A percentile compares a stretch with the other conserved stretches of the same genome.
These are phyloP conservation scores for Drosophila nebulosa DNA, from an alignment of 1,140 invertebrate genomes.

Conservation along the genomic window DNA sequence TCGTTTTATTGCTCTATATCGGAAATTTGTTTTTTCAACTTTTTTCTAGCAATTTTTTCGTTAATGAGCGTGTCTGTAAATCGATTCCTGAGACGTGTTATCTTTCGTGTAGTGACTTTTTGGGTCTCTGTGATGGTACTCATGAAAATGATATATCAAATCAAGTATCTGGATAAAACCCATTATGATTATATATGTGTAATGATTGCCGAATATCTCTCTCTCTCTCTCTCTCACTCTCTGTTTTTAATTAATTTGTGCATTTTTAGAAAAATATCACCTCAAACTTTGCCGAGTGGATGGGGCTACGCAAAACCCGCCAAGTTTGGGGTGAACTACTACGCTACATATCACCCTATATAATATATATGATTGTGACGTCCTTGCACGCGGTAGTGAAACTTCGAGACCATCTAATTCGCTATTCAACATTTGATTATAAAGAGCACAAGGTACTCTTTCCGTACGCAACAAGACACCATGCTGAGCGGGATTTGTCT, in stretches of 20 bases:
- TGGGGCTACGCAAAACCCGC: conserved; percentile 89
- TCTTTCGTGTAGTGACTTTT: conserved; percentile 90
- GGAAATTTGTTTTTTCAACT: conserved; percentile 82
- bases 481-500: conserved; percentile 91
- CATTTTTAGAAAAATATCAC: conserved; percentile 53
- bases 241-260: background rate
- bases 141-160: conserved; percentile 97
- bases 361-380: conserved; percentile 90
- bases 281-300: conserved; percentile 92
- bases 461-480: conserved; percentile 87
- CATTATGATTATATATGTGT: conserved; percentile 68
- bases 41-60: conserved; percentile 88
- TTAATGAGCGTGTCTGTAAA: conserved; percentile 87
- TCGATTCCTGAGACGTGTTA: conserved; percentile 85
- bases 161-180: conserved; percentile 90
- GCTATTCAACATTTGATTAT: conserved; percentile 56
- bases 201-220: too few species aligned
- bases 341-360: conserved; percentile 90
- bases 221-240: too few species aligned
- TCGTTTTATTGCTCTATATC: conserved; percentile 82
- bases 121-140: conserved; percentile 91
- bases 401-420: conserved; percentile 90
- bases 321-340: conserved; percentile 82
- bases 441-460: conserved; percentile 89
- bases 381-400: conserved; percentile 93